These are phyloP conservation scores for Dicerorhinus sumatrensis DNA, from an alignment of 2,113 vertebrate genomes.

Conservation along the genomic window DNA sequence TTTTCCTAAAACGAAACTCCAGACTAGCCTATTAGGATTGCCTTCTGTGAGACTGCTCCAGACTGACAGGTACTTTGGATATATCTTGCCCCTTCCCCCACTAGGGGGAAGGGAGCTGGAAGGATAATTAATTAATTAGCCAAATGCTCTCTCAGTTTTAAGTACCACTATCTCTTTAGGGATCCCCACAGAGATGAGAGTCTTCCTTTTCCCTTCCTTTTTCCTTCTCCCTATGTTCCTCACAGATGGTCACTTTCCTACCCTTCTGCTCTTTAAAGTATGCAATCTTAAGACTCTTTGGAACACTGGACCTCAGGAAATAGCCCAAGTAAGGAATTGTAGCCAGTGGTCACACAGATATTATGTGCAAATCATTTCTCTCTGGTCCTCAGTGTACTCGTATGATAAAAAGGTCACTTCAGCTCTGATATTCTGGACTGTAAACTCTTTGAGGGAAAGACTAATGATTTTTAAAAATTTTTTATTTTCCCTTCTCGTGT, in stretches of 20 bases:
- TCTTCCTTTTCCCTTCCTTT: slow-evolving; percentile 49
- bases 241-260: slow-evolving; percentile 44
- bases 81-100: slow-evolving; percentile 52
- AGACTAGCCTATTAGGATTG: slow-evolving; percentile 59
- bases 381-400: not conserved
- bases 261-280: not conserved
- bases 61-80: slow-evolving; percentile 67
- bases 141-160: slow-evolving; percentile 76
- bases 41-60: slow-evolving; percentile 50
- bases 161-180: slow-evolving; percentile 72
- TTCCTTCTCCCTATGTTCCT: slow-evolving; percentile 53
- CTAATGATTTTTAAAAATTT: not conserved
- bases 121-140: slow-evolving; percentile 77
- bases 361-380: slow-evolving; percentile 22
- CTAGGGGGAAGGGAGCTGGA: slow-evolving; percentile 46
- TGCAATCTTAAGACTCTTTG: not conserved
- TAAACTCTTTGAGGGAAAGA: slow-evolving; percentile 49
- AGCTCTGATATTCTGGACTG: slow-evolving; percentile 18
- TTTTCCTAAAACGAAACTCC: slow-evolving; percentile 74
- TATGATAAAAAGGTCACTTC: slow-evolving; percentile 29
- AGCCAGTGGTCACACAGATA: not conserved
- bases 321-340: not conserved
- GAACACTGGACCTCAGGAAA: slow-evolving; percentile 2
- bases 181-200: slow-evolving; percentile 49
- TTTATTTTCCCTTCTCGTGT: slow-evolving; percentile 32